These are phyloP conservation scores for Drosophila albomicans DNA, from an alignment of 1,140 invertebrate species.

Conservation along the genomic window DNA sequence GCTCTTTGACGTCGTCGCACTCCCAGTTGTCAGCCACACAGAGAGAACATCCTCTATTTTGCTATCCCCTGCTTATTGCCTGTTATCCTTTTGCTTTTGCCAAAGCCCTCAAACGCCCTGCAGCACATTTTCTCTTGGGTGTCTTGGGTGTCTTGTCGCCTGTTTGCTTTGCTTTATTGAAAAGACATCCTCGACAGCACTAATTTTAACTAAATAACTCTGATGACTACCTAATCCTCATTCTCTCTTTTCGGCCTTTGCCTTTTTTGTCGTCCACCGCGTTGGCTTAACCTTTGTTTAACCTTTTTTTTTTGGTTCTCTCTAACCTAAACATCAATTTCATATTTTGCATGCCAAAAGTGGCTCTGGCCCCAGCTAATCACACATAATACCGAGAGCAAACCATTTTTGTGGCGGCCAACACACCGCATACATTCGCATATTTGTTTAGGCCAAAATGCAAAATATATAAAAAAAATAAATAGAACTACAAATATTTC, in stretches of 20 bases:
- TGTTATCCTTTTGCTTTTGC: slow-evolving; percentile 68
- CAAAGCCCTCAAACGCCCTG: slow-evolving; percentile 27
- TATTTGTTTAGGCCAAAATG: slow-evolving; percentile 66
- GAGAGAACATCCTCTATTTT: slow-evolving; percentile 38
- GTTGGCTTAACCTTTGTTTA: slow-evolving; percentile 67
- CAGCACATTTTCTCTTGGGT: slow-evolving; percentile 29
- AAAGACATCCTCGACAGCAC: slow-evolving; percentile 78
- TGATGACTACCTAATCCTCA: slow-evolving; percentile 71
- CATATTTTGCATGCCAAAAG: slow-evolving; percentile 45
- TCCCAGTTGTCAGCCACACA: slow-evolving; percentile 73
- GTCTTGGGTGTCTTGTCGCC: slow-evolving; percentile 27
- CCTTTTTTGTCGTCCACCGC: slow-evolving; percentile 30
- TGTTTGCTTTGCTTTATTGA: slow-evolving; percentile 62
- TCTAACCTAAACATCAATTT: slow-evolving; percentile 24
- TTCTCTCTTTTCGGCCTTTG: not conserved
- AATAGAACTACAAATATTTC: slow-evolving; percentile 42
- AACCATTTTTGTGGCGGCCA: slow-evolving; percentile 41
- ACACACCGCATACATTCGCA: slow-evolving; percentile 16
- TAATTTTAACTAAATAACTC: slow-evolving; percentile 82
- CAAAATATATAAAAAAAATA: slow-evolving; percentile 4
- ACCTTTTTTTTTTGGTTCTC: slow-evolving; percentile 17
- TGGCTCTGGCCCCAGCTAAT: slow-evolving; percentile 39
- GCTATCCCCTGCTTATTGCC: slow-evolving; percentile 11
- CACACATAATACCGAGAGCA: slow-evolving; percentile 51
- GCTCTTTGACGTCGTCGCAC: slow-evolving; percentile 68